A percentile compares a stretch with the other conserved stretches of the same genome.
phyloP scores from a whole-genome alignment of 2,888 invertebrate genomes.

The Epirrhoe alternata region DNA sequence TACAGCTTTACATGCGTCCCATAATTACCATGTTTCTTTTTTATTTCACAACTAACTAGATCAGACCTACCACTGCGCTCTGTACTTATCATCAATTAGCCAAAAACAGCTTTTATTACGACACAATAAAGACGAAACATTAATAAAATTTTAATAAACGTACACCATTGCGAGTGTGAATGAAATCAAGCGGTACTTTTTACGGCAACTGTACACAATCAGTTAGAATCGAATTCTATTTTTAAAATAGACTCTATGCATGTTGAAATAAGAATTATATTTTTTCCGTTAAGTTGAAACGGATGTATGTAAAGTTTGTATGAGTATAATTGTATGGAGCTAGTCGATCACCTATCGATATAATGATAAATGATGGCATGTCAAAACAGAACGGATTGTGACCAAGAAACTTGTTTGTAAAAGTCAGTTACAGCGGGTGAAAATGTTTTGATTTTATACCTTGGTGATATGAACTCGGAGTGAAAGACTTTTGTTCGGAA shows the following conservation, averaged over 20 bases:
- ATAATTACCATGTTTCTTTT: neutral
- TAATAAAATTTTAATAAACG: slow-evolving; percentile 43
- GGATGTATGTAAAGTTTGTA: slow-evolving; percentile 44
- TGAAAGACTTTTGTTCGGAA: slow-evolving; percentile 26
- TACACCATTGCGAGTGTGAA: slow-evolving; percentile 56
- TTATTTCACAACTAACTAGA: slow-evolving; percentile 19
- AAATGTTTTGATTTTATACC: slow-evolving; percentile 13
- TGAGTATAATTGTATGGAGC: slow-evolving; percentile 62
- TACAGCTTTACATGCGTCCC: too few species aligned
- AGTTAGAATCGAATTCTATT: slow-evolving; percentile 19
- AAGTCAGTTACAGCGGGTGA: slow-evolving; percentile 45
- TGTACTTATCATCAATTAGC: slow-evolving; percentile 27
- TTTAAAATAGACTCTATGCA: slow-evolving; percentile 42
- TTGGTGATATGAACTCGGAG: neutral
- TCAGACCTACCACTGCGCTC: slow-evolving; percentile 30
- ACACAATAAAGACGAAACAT: slow-evolving; percentile 37
- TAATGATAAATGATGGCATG: slow-evolving; percentile 70
- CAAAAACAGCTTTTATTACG: slow-evolving; percentile 31
- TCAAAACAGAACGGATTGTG: slow-evolving; percentile 57
- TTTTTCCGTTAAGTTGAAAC: neutral
- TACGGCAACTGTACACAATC: slow-evolving; percentile 45
- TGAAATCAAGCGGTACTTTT: slow-evolving; percentile 70
- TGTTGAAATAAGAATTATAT: slow-evolving; percentile 16
- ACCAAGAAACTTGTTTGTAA: slow-evolving; percentile 61
- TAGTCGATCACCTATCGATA: slow-evolving; percentile 74